Percentiles rank a stretch among this genome's conserved stretches.
Conservation (phyloP, 2,797 vertebrate species). For the Sternarchorhynchus goeldii region DNA sequence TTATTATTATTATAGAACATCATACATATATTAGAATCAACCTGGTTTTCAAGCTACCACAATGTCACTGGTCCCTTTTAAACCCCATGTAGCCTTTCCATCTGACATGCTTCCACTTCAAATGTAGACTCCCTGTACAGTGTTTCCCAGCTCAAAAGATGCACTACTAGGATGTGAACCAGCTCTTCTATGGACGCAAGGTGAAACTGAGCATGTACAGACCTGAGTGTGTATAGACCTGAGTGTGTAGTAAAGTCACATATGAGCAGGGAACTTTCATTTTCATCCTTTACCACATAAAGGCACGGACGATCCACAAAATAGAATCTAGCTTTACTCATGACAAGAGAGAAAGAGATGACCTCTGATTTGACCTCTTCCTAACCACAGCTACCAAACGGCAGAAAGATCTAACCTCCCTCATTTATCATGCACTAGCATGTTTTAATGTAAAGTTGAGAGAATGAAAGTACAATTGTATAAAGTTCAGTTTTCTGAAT, state of each 20-base stretch:
- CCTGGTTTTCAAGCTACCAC: slow-evolving; percentile 9
- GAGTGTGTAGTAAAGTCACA: not conserved
- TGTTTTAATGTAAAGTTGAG: not conserved
- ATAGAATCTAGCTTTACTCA: not conserved
- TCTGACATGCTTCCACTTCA: slow-evolving; percentile 21
- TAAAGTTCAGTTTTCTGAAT: not conserved
- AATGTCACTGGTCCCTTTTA: slow-evolving; percentile 15
- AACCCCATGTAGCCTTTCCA: slow-evolving; percentile 8
- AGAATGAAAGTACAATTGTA: not conserved
- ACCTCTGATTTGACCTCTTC: not conserved
- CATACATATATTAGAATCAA: slow-evolving; percentile 7
- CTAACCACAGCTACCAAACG: not conserved
- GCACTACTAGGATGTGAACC: not conserved
- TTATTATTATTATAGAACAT: too few species aligned
- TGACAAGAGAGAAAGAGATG: not conserved
- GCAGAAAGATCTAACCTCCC: not conserved
- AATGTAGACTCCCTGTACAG: slow-evolving; percentile 13
- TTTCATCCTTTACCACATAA: not conserved
- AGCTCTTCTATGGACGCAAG: not conserved
- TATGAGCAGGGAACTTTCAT: not conserved
- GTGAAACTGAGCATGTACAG: not conserved
- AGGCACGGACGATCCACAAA: not conserved
- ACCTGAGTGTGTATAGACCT: not conserved
- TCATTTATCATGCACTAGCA: not conserved
- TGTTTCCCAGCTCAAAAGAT: slow-evolving; percentile 39